Conservation (phyloP, 2,888 invertebrate genomes). For the Sericinus montela region DNA sequence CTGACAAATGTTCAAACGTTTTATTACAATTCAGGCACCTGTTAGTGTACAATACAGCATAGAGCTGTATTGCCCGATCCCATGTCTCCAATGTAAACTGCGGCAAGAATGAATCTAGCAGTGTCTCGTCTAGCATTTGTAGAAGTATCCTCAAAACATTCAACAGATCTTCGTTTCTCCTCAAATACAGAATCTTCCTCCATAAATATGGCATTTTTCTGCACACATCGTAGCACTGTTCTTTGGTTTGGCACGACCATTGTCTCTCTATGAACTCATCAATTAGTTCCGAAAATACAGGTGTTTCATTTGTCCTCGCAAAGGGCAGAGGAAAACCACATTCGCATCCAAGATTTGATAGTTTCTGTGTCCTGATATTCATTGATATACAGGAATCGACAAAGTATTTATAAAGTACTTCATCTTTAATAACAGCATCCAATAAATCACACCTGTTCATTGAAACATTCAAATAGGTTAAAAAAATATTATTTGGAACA, state of each 20-base stretch:
- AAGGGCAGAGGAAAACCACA: slow-evolving; percentile 81
- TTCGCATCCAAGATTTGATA: slow-evolving; percentile 68
- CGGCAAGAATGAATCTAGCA: slow-evolving; percentile 75
- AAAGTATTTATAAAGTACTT: slow-evolving; percentile 70
- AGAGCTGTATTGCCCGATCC: slow-evolving; percentile 76
- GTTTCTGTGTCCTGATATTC: slow-evolving; percentile 62
- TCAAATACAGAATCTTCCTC: slow-evolving; percentile 76
- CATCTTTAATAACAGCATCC: slow-evolving; percentile 55
- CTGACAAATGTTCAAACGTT: slow-evolving; percentile 60
- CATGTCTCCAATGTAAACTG: slow-evolving; percentile 80
- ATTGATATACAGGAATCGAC: slow-evolving; percentile 79
- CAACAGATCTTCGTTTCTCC: slow-evolving; percentile 68
- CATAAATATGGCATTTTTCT: slow-evolving; percentile 82
- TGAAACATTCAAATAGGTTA: slow-evolving; percentile 56
- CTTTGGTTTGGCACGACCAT: slow-evolving; percentile 56
- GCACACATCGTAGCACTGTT: slow-evolving; percentile 74
- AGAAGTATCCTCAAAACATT: slow-evolving; percentile 77
- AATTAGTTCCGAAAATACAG: slow-evolving; percentile 77
- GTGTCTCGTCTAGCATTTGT: slow-evolving; percentile 79
- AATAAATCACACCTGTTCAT: slow-evolving; percentile 43
- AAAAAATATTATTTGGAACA: slow-evolving; percentile 62
- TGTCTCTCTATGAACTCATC: slow-evolving; percentile 76
- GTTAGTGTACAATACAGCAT: slow-evolving; percentile 76
- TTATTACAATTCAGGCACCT: slow-evolving; percentile 82
- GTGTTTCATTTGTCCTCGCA: slow-evolving; percentile 54